Conservation (phyloP, 2,797 vertebrate species). For the Alectoris magna region DNA sequence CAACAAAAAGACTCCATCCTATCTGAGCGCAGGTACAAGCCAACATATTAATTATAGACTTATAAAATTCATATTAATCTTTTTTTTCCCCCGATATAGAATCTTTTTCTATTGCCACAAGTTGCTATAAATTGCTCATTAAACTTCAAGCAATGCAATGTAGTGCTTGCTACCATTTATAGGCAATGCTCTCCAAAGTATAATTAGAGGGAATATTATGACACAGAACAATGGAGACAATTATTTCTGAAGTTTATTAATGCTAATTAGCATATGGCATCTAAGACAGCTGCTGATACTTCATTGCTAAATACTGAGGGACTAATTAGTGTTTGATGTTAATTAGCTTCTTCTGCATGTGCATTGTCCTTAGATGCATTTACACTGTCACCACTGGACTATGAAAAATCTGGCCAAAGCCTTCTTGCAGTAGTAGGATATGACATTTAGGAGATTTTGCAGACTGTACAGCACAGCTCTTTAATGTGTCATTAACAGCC, state of each 20-base stretch:
- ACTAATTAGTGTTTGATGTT: constrained; percentile 86
- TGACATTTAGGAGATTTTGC: constrained; percentile 52
- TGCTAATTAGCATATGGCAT: constrained; percentile 87
- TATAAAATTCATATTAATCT: constrained; percentile 61
- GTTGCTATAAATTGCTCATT: constrained; percentile 81
- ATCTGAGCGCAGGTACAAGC: constrained; percentile 22
- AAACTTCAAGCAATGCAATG: constrained; percentile 75
- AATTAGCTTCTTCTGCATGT: constrained; percentile 82
- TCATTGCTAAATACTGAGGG: constrained; percentile 86
- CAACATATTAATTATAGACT: constrained; percentile 65
- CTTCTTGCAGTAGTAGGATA: constrained; percentile 39
- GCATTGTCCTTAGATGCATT: constrained; percentile 74
- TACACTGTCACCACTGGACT: constrained; percentile 64
- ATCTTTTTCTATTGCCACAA: constrained; percentile 62
- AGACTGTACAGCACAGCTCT: background rate
- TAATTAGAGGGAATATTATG: constrained; percentile 84
- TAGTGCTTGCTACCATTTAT: constrained; percentile 79
- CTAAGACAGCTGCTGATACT: constrained; percentile 86
- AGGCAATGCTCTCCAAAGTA: constrained; percentile 80
- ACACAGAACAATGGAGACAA: constrained; percentile 85
- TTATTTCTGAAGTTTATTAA: constrained; percentile 88
- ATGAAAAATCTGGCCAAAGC: constrained; percentile 72
- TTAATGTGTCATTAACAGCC: constrained; percentile 12
- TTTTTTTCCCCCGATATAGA: constrained; percentile 51
- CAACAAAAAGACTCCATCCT: background rate